Base-by-base conservation (phyloP, 2,113 vertebrate species). In the Hiodon tergisus region DNA sequence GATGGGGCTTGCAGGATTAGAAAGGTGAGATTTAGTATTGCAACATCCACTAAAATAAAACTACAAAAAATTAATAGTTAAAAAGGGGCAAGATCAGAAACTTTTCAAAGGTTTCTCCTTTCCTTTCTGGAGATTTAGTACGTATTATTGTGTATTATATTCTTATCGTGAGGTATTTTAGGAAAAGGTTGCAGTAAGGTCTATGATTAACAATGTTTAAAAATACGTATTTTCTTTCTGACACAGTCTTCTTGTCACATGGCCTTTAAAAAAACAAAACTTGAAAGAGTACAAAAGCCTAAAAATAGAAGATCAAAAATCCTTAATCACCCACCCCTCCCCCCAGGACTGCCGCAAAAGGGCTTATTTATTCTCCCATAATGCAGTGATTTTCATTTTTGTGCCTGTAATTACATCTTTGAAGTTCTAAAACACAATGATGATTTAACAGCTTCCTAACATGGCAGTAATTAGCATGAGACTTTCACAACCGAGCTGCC, bases 391-490 rank as follows among this genome's bases (percentile, higher is more conserved):
- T 70, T 76, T 46, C 48, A 74, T 57, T 74, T 50, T 59, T 74
- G 51, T 46, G 46, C 52, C 52, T 54, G 3, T 60, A 46, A 52
- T 59, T 8, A 51, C 62, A 10, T 62, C 50, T 69, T 59, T 53
- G 50, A 65, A 53, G 17, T 73, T n/a, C n/a, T 65, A 65, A 76
- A 70, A 70, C 74, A 46, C 58, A 53, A 51, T 59, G 53, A 75
- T 48, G 74, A 69, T 76, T 70, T 76, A 76, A 70, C 67, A 69
- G 67, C n/a, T 61, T 61, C 50, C 74, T 46, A 69, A 76, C 5
- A 62, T 66, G 61, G 46, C 61, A 70, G 58, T 69, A 70, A 70
- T 70, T 70, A 69, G 74, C 54, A 53, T 46, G 55, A 59, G 9
- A 52, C 53, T 60, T 53, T 54, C 51, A 16, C 14, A 74, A 47